Evolutionary conservation across 1,140 invertebrate species (phyloP).

Genomic region (Tribolium castaneum): DNA sequence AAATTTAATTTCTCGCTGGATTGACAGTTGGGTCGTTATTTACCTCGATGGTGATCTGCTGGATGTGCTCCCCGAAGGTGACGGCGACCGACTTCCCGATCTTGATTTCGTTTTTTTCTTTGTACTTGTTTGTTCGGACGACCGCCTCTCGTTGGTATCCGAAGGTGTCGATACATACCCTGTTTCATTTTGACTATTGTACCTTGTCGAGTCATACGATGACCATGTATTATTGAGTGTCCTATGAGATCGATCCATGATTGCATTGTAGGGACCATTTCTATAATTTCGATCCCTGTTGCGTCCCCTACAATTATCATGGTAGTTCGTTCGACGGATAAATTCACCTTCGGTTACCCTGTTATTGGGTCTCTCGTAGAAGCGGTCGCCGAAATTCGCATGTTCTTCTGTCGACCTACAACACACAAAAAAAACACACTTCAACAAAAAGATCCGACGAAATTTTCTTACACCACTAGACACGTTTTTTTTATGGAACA

Average conservation of each 20-base stretch:
- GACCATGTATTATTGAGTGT: slow-evolving; percentile 44
- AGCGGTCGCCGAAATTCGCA: slow-evolving; percentile 57
- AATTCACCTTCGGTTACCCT: slow-evolving; percentile 57
- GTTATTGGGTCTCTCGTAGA: slow-evolving; percentile 65
- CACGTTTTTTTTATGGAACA: no score
- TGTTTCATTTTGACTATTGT: slow-evolving; percentile 60
- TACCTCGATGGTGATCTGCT: slow-evolving; percentile 67
- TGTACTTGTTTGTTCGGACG: slow-evolving; percentile 54
- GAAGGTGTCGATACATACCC: slow-evolving; percentile 58
- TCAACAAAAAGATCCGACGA: no score
- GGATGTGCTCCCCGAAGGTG: slow-evolving; percentile 65
- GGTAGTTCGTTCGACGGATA: slow-evolving; percentile 60
- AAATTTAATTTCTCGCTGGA: not conserved
- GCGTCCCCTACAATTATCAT: slow-evolving; percentile 57
- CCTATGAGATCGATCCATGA: slow-evolving; percentile 61
- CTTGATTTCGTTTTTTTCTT: slow-evolving; percentile 67
- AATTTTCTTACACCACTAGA: not conserved
- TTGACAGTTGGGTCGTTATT: not conserved
- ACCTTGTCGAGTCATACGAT: slow-evolving; percentile 43
- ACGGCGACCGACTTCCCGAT: slow-evolving; percentile 64
- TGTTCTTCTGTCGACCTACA: slow-evolving; percentile 67
- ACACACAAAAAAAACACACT: not conserved
- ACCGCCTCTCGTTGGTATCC: slow-evolving; percentile 58
- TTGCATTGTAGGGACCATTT: slow-evolving; percentile 65
- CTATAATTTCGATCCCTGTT: slow-evolving; percentile 64